These are phyloP conservation scores for Onychostruthus taczanowskii DNA, from an alignment of 2,113 vertebrate species.

Conservation along the genomic window DNA sequence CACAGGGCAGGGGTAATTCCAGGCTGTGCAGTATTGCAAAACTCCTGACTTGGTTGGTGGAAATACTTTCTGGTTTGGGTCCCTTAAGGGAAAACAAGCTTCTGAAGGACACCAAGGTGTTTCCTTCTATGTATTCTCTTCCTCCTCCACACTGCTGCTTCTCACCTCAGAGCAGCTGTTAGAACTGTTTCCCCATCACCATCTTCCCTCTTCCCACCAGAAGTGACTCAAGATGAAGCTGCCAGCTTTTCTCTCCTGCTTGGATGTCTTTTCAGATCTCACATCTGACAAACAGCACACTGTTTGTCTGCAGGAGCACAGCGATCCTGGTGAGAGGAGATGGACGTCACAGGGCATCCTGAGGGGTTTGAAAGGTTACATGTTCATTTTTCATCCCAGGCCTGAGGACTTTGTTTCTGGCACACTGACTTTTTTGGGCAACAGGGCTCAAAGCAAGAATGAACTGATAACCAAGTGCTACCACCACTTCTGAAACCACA, in stretches of 20 bases:
- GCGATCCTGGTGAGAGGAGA: not conserved
- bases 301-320: not conserved
- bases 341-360: rapidly evolving
- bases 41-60: not conserved
- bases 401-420: not conserved
- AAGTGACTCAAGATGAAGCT: not conserved
- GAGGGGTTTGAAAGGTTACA: not conserved
- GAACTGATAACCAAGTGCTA: not conserved
- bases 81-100: not conserved
- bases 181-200: not conserved
- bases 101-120: not conserved
- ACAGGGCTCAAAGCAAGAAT: not conserved
- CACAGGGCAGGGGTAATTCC: not conserved
- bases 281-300: rapidly evolving
- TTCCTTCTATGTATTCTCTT: not conserved
- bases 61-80: not conserved
- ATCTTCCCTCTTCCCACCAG: not conserved
- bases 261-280: not conserved
- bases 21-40: not conserved
- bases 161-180: not conserved
- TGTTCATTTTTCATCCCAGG: not conserved
- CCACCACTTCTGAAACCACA: not conserved
- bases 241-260: not conserved
- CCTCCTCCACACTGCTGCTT: not conserved
- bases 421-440: not conserved